A percentile compares a stretch with the other conserved stretches of the same genome.
Evolutionary conservation across 2,797 vertebrate species (phyloP).

Genomic region (Melopsittacus undulatus): DNA sequence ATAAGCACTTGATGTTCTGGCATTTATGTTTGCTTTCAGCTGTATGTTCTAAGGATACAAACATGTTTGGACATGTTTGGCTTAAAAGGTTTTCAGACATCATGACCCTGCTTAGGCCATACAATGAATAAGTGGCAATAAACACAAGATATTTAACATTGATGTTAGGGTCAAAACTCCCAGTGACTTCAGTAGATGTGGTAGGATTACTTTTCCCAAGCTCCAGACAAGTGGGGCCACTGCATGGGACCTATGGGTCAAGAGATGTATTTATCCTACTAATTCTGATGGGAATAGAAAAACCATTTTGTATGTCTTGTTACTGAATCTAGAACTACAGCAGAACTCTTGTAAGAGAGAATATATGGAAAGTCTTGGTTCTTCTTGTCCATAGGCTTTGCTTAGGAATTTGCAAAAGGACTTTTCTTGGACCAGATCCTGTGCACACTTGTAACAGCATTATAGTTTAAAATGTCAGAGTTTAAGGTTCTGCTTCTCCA

Average conservation of each 20-base stretch:
- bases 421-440: not conserved
- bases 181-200: not conserved
- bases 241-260: not conserved
- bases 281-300: not conserved
- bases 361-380: not conserved
- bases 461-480: not conserved
- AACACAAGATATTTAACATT: not conserved
- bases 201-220: not conserved
- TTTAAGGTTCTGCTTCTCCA: not conserved
- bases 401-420: not conserved
- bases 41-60: not conserved
- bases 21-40: not conserved
- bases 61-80: rapidly evolving
- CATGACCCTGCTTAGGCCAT: not conserved
- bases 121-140: not conserved
- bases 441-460: not conserved
- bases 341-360: not conserved
- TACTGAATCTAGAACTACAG: not conserved
- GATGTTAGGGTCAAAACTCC: not conserved
- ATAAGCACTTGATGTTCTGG: not conserved
- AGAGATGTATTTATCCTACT: not conserved
- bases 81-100: not conserved
- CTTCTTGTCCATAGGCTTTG: not conserved
- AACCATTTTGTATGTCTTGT: not conserved
- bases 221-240: not conserved